Evolutionary conservation across 2,888 invertebrate genomes (phyloP).

Genomic region (Xanthorhoe spadicearia): DNA sequence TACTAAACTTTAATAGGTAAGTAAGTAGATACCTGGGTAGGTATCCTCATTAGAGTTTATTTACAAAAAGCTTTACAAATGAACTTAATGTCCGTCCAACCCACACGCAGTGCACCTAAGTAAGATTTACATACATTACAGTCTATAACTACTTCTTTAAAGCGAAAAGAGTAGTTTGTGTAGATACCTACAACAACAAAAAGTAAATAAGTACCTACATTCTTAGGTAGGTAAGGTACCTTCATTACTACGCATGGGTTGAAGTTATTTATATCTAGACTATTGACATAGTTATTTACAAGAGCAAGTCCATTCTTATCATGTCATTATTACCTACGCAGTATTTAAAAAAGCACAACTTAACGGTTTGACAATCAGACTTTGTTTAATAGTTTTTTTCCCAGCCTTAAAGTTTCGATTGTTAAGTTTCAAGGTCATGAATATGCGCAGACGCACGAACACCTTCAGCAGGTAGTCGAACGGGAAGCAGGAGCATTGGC

Average conservation of each 20-base stretch:
- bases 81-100: no score
- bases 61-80: not conserved
- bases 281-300: not conserved
- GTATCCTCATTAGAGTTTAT: no score
- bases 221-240: no score
- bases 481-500: constrained; percentile 42
- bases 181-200: no score
- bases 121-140: not conserved
- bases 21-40: no score
- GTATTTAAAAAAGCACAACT: constrained; percentile 7
- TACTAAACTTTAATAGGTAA: no score
- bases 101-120: no score
- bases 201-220: no score
- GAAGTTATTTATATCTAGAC: no score
- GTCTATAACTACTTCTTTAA: no score
- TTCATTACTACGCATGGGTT: no score
- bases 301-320: not conserved
- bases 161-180: no score
- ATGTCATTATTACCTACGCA: not conserved
- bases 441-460: constrained; percentile 40
- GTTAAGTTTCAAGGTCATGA: constrained; percentile 37
- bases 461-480: constrained; percentile 38
- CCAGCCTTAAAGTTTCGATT: constrained; percentile 33
- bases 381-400: constrained; percentile 29
- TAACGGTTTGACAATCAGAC: constrained; percentile 24